phyloP scores from a whole-genome alignment of 2,888 invertebrate species.

The Standfussiana lucernea region DNA sequence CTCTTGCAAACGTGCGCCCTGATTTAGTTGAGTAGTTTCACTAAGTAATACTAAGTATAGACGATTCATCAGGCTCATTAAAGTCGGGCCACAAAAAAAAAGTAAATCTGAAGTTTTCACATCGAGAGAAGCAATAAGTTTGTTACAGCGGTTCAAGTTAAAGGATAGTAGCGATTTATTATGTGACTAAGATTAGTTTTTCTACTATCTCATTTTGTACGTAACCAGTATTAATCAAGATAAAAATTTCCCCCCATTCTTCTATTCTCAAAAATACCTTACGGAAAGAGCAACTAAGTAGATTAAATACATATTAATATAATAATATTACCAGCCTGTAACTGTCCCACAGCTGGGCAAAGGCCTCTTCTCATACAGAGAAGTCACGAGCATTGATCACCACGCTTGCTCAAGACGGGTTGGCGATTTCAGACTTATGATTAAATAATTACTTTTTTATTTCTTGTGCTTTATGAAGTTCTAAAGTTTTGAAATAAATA shows the following conservation, averaged over 20 bases:
- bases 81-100: constrained; percentile 75
- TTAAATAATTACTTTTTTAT: too few species aligned
- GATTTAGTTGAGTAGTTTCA: constrained; percentile 54
- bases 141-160: constrained; percentile 59
- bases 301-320: too few species aligned
- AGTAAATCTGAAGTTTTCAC: constrained; percentile 80
- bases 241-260: background rate
- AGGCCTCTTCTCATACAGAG: too few species aligned
- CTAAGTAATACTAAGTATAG: constrained; percentile 65
- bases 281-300: background rate
- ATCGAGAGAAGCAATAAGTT: constrained; percentile 78
- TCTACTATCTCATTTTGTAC: background rate
- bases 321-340: too few species aligned
- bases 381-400: too few species aligned
- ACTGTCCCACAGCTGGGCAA: too few species aligned
- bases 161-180: constrained; percentile 16
- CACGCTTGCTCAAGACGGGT: too few species aligned
- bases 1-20: constrained; percentile 15
- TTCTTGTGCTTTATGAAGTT: background rate
- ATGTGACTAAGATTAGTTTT: background rate
- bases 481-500: background rate
- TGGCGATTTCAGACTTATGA: too few species aligned
- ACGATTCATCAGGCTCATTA: constrained; percentile 80
- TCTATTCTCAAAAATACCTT: background rate
- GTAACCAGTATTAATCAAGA: background rate